These are phyloP conservation scores for Luehdorfia chinensis DNA, from an alignment of 1,140 invertebrate genomes.

Conservation along the genomic window DNA sequence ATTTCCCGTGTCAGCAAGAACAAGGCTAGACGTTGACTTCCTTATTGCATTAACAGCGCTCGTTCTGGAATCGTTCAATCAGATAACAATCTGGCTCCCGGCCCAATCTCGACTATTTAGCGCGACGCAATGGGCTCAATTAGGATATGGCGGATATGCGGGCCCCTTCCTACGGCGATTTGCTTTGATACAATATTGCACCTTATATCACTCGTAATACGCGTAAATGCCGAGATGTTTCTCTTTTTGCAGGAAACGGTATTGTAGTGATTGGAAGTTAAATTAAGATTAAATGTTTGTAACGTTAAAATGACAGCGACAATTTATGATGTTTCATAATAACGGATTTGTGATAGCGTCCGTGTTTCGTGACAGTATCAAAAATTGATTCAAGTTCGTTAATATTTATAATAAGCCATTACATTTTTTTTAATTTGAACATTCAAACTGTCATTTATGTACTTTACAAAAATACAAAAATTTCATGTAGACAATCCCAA, in stretches of 20 bases:
- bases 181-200: not conserved
- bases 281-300: conserved; percentile 17
- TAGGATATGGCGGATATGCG: conserved; percentile 72
- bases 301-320: conserved; percentile 3
- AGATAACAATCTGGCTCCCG: conserved; percentile 59
- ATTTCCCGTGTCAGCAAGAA: conserved; percentile 38
- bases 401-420: no score
- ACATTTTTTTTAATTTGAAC: no score
- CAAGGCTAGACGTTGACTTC: conserved; percentile 54
- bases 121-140: conserved; percentile 68
- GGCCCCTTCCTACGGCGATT: conserved; percentile 54
- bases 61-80: conserved; percentile 56
- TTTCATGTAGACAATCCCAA: no score
- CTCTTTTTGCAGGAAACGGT: conserved; percentile 14
- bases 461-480: no score
- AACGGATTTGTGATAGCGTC: no score
- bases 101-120: conserved; percentile 72
- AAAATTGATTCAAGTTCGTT: no score
- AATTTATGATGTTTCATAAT: conserved; percentile 8
- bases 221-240: not conserved
- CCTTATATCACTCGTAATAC: not conserved
- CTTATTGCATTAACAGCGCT: conserved; percentile 61
- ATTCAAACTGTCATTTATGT: no score
- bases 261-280: conserved; percentile 16
- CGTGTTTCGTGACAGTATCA: no score